A percentile compares a stretch with the other conserved stretches of the same genome.
These are phyloP conservation scores for Bostrychus sinensis DNA, from an alignment of 2,113 vertebrate species.

Conservation along the genomic window DNA sequence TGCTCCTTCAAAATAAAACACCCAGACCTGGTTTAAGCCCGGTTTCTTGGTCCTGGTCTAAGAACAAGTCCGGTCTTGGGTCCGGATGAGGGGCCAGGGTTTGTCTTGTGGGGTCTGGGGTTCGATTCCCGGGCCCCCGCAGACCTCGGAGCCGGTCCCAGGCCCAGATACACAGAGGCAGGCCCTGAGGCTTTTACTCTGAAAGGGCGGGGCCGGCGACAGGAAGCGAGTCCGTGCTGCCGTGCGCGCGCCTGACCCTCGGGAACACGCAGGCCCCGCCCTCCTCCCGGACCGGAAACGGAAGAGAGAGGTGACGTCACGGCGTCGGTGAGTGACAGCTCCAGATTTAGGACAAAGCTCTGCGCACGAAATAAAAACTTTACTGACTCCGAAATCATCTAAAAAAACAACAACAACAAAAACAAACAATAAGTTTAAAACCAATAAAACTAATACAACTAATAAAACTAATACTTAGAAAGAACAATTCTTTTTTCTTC, in stretches of 20 bases:
- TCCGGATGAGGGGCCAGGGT: too few relatives aligned
- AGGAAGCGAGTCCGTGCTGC: neutral
- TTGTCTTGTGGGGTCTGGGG: too few relatives aligned
- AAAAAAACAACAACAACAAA: neutral
- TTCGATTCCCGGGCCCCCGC: too few relatives aligned
- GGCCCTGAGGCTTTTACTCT: constrained; percentile 42
- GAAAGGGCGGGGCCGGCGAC: fast-evolving
- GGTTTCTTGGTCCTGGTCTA: too few relatives aligned
- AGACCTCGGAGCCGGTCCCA: too few relatives aligned
- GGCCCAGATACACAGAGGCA: too few relatives aligned
- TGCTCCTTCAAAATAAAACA: constrained; percentile 57
- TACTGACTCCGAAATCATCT: too few relatives aligned
- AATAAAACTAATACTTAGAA: neutral
- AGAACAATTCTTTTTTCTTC: too few relatives aligned
- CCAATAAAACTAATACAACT: neutral
- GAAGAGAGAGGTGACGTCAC: constrained; percentile 72
- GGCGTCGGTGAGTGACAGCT: constrained; percentile 64
- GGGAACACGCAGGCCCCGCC: constrained; percentile 56
- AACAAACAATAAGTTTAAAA: neutral
- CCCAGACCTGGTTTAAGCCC: too few relatives aligned
- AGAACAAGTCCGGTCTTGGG: too few relatives aligned
- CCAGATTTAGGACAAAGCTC: too few relatives aligned
- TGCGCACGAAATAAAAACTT: too few relatives aligned
- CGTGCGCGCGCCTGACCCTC: constrained; percentile 12
- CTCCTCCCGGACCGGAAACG: constrained; percentile 77